phyloP scores from a whole-genome alignment of 2,797 vertebrate species.

The Ctenochaetus hawaiiensis region DNA sequence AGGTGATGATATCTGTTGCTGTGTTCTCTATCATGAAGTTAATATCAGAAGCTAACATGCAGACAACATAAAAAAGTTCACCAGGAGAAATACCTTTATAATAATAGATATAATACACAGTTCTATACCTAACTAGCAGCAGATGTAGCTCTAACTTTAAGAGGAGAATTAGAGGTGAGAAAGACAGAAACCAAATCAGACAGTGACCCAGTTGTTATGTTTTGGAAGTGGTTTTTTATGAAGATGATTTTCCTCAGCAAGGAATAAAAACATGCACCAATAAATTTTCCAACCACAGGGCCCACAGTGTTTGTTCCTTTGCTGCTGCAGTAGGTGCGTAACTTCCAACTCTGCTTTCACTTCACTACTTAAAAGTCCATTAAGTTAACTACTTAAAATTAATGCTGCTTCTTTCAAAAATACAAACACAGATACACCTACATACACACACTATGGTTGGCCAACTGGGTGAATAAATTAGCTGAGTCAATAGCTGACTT shows the following conservation, averaged over 20 bases:
- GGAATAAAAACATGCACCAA: not conserved
- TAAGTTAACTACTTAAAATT: too few species aligned
- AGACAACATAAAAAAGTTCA: too few species aligned
- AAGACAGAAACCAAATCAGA: not conserved
- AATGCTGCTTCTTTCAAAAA: too few species aligned
- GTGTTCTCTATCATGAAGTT: too few species aligned
- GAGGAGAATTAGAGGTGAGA: not conserved
- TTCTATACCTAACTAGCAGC: not conserved
- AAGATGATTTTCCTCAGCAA: conserved; percentile 8
- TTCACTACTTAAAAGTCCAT: not conserved
- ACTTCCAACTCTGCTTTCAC: not conserved
- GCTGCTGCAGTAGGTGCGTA: not conserved
- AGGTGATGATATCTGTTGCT: too few species aligned
- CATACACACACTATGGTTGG: too few species aligned
- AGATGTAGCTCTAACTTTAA: too few species aligned
- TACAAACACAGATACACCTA: too few species aligned
- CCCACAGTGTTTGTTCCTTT: conserved; percentile 12
- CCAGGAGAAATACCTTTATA: not conserved
- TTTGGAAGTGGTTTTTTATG: conserved; percentile 7
- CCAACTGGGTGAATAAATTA: too few species aligned
- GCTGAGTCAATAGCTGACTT: too few species aligned
- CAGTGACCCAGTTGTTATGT: conserved; percentile 19
- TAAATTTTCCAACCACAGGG: conserved; percentile 11
- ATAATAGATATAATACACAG: not conserved
- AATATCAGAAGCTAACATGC: too few species aligned